Evolutionary conservation across 2,888 invertebrate species (phyloP).

Genomic region (Autographa pulchrina): DNA sequence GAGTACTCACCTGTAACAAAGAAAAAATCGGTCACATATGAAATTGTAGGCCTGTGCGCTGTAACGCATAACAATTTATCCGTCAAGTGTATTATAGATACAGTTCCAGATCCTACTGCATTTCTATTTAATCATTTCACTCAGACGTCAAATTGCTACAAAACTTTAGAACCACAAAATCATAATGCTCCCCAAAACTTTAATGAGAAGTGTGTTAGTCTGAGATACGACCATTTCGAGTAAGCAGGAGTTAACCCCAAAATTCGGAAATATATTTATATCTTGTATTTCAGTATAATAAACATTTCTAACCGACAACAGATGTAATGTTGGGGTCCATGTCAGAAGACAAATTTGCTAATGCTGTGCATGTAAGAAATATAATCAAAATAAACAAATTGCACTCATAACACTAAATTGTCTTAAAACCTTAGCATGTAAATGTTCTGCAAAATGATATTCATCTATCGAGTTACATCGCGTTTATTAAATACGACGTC

Average conservation of each 20-base stretch:
- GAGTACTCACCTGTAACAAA: slow-evolving; percentile 76
- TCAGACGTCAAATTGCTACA: background rate
- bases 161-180: slow-evolving; percentile 1
- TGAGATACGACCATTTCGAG: background rate
- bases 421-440: background rate
- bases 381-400: background rate
- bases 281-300: background rate
- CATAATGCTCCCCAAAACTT: background rate
- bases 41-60: slow-evolving; percentile 47
- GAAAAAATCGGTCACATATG: slow-evolving; percentile 67
- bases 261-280: background rate
- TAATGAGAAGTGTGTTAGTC: background rate
- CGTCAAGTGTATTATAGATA: background rate
- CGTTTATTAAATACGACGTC: slow-evolving; percentile 28
- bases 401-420: too few species aligned
- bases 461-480: background rate
- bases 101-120: slow-evolving; percentile 7
- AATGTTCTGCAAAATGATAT: background rate
- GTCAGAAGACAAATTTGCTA: too few species aligned
- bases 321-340: too few species aligned
- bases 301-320: too few species aligned
- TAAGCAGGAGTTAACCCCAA: background rate
- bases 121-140: background rate
- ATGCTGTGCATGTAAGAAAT: background rate
- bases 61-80: slow-evolving; percentile 28